phyloP scores from a whole-genome alignment of 2,113 vertebrate genomes.

The Rhynchomys soricoides region DNA sequence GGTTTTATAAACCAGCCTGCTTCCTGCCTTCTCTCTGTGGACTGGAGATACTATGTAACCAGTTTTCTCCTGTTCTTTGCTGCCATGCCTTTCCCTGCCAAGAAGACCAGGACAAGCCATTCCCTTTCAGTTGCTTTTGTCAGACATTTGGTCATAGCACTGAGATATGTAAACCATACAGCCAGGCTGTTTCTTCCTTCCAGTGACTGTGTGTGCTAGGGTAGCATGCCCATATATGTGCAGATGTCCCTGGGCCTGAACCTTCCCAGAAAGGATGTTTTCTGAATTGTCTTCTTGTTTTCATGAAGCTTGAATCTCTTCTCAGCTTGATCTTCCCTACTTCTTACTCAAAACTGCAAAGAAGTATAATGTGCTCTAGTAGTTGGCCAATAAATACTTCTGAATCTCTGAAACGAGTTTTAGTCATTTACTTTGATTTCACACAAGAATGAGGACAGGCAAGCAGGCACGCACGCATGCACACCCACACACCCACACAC shows the following conservation, averaged over 20 bases:
- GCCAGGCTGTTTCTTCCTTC: not conserved
- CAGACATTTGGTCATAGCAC: not conserved
- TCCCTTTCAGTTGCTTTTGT: not conserved
- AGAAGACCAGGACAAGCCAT: not conserved
- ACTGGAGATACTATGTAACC: not conserved
- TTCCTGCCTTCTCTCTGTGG: too few species aligned
- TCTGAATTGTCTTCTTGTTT: not conserved
- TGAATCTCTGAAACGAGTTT: not conserved
- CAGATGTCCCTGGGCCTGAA: fast-evolving
- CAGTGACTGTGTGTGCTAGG: not conserved
- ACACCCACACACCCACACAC: not conserved
- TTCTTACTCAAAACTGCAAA: not conserved
- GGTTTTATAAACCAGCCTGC: not conserved
- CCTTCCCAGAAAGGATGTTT: not conserved
- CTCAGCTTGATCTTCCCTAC: not conserved
- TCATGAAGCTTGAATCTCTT: not conserved
- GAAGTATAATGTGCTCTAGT: not conserved
- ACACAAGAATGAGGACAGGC: not conserved
- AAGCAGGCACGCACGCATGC: not conserved
- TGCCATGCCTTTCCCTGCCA: not conserved
- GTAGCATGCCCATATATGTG: not conserved
- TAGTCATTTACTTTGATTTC: not conserved
- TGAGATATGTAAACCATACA: not conserved
- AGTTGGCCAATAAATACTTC: not conserved
- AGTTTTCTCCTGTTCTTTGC: not conserved